Evolutionary conservation across 1,140 invertebrate species (phyloP), one percentile per base, ranked within the genome.

Genomic region (Platyura marginata): DNA sequence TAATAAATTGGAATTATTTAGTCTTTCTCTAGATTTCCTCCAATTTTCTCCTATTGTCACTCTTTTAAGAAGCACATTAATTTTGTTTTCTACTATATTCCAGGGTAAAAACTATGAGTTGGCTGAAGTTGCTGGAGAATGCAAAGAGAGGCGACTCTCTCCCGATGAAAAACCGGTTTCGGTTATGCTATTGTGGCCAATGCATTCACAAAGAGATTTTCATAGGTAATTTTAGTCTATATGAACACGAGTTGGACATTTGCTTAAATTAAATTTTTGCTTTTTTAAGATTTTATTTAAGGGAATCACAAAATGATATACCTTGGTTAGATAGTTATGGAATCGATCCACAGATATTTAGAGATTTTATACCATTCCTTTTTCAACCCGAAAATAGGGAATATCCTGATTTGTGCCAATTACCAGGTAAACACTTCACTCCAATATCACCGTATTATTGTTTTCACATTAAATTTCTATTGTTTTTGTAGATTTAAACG

Each of bases 361-460:
- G 82, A 55, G 84, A 90, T 55, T 89, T 91, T 60, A 79, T 88
- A 62, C 71, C 84, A 48, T 94, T 93, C 64, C 69, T 93, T 1
- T 86, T 87, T 57, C 87, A 92, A 57, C 85, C 87, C 6, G 76
- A 79, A 47, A 84, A 88, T 56, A 74, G 85, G 45, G 88, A 94
- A 61, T 94, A 93, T 65, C 85, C 90, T 6, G 92, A 97, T 64
- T 68, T 97, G 42, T 95, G 90, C 61, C 89, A 93, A 64, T 67
- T 96, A 48, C 90, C 90, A 3, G 42, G 42, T 43, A 43, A 23
- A 3, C 8, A 19, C 6, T 37, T 6, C 6, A 29, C 13, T 8
- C 25, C 13, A 29, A 29, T 29, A 8, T 8, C 25, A 29, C 25
- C 6, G 13, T 13, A 29, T 8, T 29, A 29, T 29, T n/a, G n/a